Percentiles rank a stretch among this genome's conserved stretches.
These are phyloP conservation scores for Nettapus auritus DNA, from an alignment of 2,113 vertebrate genomes.

Conservation along the genomic window DNA sequence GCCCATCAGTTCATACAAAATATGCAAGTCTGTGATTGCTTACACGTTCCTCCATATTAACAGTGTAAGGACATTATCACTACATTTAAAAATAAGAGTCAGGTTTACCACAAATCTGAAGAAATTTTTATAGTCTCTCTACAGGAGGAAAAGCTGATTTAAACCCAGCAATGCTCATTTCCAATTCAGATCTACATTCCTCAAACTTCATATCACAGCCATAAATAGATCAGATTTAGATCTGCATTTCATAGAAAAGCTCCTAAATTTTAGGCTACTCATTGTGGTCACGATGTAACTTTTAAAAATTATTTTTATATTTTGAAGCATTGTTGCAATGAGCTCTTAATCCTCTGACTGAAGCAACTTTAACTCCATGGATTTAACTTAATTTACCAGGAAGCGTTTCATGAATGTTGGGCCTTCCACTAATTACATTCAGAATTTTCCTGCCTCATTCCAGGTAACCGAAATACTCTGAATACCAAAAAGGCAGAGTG, in stretches of 20 bases:
- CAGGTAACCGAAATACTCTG: not conserved
- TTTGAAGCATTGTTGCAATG: not conserved
- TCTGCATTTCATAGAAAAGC: not conserved
- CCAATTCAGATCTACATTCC: not conserved
- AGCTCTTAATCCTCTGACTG: not conserved
- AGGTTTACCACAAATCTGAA: not conserved
- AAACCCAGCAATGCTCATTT: not conserved
- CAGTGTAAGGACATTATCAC: not conserved
- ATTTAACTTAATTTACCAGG: not conserved
- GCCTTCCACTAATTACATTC: not conserved
- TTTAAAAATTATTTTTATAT: not conserved
- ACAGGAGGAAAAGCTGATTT: not conserved
- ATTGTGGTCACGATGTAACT: not conserved
- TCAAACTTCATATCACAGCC: not conserved
- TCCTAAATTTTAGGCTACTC: not conserved
- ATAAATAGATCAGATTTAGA: not conserved
- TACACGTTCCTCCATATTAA: not conserved
- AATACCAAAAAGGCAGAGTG: not conserved
- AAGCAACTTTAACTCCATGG: not conserved
- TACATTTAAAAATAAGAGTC: not conserved
- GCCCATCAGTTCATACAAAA: rapidly evolving
- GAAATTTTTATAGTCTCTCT: not conserved
- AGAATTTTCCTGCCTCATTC: not conserved
- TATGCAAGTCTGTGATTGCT: not conserved
- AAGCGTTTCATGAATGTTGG: not conserved